Evolutionary conservation across 2,797 vertebrate species (phyloP).

Genomic region (Thamnophis elegans): DNA sequence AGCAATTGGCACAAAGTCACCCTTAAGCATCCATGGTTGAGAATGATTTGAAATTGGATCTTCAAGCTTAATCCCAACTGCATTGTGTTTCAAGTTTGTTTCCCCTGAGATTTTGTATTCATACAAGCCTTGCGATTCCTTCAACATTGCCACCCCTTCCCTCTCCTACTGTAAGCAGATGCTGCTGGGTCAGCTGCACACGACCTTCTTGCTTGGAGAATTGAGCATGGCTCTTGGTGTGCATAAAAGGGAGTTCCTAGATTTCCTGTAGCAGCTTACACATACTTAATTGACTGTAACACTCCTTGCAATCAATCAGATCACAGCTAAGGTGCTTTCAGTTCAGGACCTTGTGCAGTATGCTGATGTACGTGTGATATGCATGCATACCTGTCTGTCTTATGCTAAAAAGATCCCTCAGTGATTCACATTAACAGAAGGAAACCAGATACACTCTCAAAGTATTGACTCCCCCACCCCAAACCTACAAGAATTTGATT

Average conservation of each 20-base stretch:
- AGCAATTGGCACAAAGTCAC: not conserved
- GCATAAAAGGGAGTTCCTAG: not conserved
- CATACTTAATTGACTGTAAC: not conserved
- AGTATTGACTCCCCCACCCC: not conserved
- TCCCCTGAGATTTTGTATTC: not conserved
- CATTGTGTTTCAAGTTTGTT: not conserved
- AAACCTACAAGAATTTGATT: not conserved
- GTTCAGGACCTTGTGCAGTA: not conserved
- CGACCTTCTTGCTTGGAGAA: not conserved
- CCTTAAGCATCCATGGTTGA: not conserved
- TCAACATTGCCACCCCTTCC: not conserved
- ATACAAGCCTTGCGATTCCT: not conserved
- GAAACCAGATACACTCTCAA: not conserved
- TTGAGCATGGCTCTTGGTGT: not conserved
- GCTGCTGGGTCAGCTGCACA: not conserved
- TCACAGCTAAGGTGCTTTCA: conserved; percentile 7
- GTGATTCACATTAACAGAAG: not conserved
- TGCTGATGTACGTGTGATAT: not conserved
- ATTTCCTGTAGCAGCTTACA: not conserved
- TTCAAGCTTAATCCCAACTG: not conserved
- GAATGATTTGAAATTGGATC: not conserved
- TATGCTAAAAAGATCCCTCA: not conserved
- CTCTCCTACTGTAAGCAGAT: not conserved
- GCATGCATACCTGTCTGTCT: not conserved
- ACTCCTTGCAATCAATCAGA: not conserved